A percentile compares a stretch with the other conserved stretches of the same genome.
Evolutionary conservation across 2,797 vertebrate genomes (phyloP).

Genomic region (Poecilia picta): DNA sequence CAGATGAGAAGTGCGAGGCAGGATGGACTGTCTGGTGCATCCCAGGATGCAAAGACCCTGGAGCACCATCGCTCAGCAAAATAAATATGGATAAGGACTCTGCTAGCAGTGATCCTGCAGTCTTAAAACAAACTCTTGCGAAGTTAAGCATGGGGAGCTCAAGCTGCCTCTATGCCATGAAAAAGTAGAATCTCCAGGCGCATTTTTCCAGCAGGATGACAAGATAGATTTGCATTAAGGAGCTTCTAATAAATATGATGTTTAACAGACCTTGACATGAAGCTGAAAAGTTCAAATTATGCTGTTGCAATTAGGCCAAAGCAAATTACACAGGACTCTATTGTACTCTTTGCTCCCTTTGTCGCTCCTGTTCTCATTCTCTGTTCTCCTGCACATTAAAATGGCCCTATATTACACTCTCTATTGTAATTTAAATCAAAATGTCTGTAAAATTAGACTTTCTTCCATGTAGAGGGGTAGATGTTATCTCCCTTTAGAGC

Average conservation of each 20-base stretch:
- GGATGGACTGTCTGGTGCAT: slow-evolving; percentile 37
- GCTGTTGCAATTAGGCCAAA: slow-evolving; percentile 64
- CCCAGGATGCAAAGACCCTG: slow-evolving; percentile 32
- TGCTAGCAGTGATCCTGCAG: slow-evolving; percentile 46
- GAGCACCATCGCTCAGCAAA: slow-evolving; percentile 46
- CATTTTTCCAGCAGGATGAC: neutral
- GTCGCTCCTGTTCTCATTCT: slow-evolving; percentile 56
- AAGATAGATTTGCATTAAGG: slow-evolving; percentile 10
- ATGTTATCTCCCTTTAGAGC: slow-evolving; percentile 66
- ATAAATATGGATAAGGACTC: slow-evolving; percentile 58
- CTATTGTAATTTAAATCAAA: slow-evolving; percentile 70
- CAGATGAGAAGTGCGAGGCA: slow-evolving; percentile 24
- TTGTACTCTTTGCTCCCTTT: slow-evolving; percentile 63
- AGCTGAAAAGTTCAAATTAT: slow-evolving; percentile 51
- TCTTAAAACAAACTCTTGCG: slow-evolving; percentile 42
- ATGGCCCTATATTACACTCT: slow-evolving; percentile 63
- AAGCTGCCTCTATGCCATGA: slow-evolving; percentile 32
- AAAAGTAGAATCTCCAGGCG: neutral
- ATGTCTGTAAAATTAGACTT: slow-evolving; percentile 73
- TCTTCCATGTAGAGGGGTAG: slow-evolving; percentile 64
- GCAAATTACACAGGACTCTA: slow-evolving; percentile 74
- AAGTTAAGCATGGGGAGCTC: slow-evolving; percentile 52
- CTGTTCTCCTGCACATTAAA: slow-evolving; percentile 60
- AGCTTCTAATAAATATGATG: slow-evolving; percentile 20
- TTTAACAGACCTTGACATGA: slow-evolving; percentile 18